These are phyloP conservation scores for Brassicogethes aeneus DNA, from an alignment of 2,888 invertebrate species.

Conservation along the genomic window DNA sequence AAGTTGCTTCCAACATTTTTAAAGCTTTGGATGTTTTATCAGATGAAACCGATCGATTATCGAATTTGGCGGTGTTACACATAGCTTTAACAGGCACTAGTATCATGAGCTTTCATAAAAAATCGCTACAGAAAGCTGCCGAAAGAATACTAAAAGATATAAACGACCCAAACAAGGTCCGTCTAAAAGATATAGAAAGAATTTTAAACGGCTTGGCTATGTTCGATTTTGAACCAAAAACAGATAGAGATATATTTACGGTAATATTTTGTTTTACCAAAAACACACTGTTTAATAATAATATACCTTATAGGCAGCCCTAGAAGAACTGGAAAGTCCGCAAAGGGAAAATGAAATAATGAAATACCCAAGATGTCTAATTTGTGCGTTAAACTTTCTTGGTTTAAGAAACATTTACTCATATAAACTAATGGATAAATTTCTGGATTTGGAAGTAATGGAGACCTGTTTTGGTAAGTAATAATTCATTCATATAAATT, in stretches of 20 bases:
- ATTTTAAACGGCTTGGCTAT: conserved; percentile 52
- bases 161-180: conserved; percentile 28
- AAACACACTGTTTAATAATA: too few relatives aligned
- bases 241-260: conserved; percentile 40
- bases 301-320: conserved; percentile 33
- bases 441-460: conserved; percentile 51
- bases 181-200: conserved; percentile 71
- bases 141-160: conserved; percentile 45
- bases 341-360: conserved; percentile 48
- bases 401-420: conserved; percentile 49
- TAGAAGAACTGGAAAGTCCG: conserved; percentile 45
- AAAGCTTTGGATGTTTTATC: conserved; percentile 47
- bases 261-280: conserved; percentile 1
- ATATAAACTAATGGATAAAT: conserved; percentile 48
- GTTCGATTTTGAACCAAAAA: conserved; percentile 50
- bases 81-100: conserved; percentile 54
- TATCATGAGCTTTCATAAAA: conserved; percentile 41
- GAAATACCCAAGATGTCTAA: conserved; percentile 50
- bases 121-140: conserved; percentile 44
- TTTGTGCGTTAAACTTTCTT: conserved; percentile 53
- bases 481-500: too few relatives aligned
- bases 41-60: conserved; percentile 50
- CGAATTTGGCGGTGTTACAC: conserved; percentile 55
- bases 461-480: conserved; percentile 45
- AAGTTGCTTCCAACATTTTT: conserved; percentile 41